Evolutionary conservation across 2,888 invertebrate species (phyloP).

Genomic region (Lomographa bimaculata): DNA sequence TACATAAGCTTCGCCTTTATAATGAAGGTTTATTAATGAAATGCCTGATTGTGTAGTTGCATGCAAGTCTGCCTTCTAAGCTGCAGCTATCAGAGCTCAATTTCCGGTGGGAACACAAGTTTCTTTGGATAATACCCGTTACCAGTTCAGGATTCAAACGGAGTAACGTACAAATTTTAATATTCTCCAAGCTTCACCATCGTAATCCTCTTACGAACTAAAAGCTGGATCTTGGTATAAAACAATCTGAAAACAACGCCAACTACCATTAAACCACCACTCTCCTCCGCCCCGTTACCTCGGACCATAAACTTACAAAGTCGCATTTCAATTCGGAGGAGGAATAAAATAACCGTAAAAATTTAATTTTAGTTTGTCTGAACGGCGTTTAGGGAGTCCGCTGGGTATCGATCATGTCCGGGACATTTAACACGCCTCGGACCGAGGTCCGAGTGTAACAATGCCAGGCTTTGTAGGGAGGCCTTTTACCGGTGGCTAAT

Average conservation of each 20-base stretch:
- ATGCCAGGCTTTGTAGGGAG: background rate
- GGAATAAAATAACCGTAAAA: conserved; percentile 20
- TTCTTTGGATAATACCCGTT: too few species aligned
- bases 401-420: conserved; percentile 13
- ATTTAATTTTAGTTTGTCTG: conserved; percentile 20
- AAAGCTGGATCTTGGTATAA: too few species aligned
- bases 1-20: too few species aligned
- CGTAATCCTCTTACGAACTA: too few species aligned
- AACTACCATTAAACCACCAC: conserved; percentile 5
- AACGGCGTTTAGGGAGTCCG: conserved; percentile 2
- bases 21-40: too few species aligned
- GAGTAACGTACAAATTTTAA: too few species aligned
- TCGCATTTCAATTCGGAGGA: conserved; percentile 15
- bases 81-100: too few species aligned
- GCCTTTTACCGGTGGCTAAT: background rate
- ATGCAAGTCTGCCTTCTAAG: too few species aligned
- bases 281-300: conserved; percentile 14
- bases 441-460: background rate
- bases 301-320: conserved; percentile 11
- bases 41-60: too few species aligned
- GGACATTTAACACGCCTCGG: conserved; percentile 5
- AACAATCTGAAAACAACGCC: conserved; percentile 4
- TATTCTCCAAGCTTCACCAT: too few species aligned
- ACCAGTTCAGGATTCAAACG: too few species aligned
- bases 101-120: too few species aligned